These are phyloP conservation scores for Trichoplusia ni DNA, from an alignment of 1,140 invertebrate genomes.

Conservation along the genomic window DNA sequence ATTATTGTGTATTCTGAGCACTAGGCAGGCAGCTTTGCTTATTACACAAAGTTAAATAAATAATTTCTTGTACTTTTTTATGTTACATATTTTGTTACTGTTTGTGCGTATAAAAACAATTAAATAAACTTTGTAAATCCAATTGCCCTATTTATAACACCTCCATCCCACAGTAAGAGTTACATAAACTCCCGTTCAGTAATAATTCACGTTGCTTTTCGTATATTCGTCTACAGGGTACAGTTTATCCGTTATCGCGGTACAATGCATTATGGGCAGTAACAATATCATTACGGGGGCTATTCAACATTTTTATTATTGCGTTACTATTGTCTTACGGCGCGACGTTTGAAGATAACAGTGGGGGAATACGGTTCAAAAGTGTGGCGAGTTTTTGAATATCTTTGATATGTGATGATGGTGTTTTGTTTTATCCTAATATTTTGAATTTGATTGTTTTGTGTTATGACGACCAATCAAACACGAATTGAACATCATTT, in stretches of 20 bases:
- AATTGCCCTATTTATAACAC: too few relatives aligned
- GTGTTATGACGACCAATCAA: too few relatives aligned
- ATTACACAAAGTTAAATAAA: too few relatives aligned
- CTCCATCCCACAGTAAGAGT: background rate
- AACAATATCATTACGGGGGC: slow-evolving; percentile 77
- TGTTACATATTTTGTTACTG: too few relatives aligned
- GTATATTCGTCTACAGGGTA: slow-evolving; percentile 69
- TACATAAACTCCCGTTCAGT: slow-evolving; percentile 25
- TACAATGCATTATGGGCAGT: slow-evolving; percentile 68
- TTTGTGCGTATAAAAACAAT: too few relatives aligned
- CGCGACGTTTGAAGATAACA: slow-evolving; percentile 72
- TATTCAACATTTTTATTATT: slow-evolving; percentile 82
- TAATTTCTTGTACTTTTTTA: too few relatives aligned
- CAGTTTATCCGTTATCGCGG: slow-evolving; percentile 78
- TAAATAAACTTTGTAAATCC: too few relatives aligned
- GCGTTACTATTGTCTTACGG: slow-evolving; percentile 79
- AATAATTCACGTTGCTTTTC: slow-evolving; percentile 42
- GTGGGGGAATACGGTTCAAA: slow-evolving; percentile 44
- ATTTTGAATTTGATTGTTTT: background rate
- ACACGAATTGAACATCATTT: too few relatives aligned
- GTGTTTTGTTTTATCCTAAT: background rate
- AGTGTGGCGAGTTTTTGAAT: background rate
- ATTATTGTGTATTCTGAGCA: too few relatives aligned
- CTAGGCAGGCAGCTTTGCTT: too few relatives aligned
- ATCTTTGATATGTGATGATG: background rate